Conservation (phyloP, 2,888 invertebrate genomes). For the Hartigia nigra region DNA sequence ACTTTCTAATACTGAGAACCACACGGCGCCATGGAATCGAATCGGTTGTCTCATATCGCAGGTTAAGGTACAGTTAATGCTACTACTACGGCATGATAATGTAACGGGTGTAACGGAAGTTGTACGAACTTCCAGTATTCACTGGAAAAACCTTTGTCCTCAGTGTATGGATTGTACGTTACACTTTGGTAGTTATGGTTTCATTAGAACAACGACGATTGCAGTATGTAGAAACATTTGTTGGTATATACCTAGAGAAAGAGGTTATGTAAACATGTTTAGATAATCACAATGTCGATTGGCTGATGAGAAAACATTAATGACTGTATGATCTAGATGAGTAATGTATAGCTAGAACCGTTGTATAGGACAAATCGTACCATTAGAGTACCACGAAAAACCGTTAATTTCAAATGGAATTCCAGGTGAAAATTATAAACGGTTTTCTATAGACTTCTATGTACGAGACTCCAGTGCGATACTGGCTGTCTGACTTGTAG, state of each 20-base stretch:
- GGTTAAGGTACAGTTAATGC: slow-evolving; percentile 4
- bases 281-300: background rate
- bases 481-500: background rate
- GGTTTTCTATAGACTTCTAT: background rate
- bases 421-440: background rate
- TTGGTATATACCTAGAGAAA: background rate
- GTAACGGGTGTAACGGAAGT: background rate
- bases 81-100: background rate
- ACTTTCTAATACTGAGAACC: background rate
- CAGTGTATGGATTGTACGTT: background rate
- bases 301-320: background rate
- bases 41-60: background rate
- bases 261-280: background rate
- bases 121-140: background rate
- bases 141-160: background rate
- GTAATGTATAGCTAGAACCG: background rate
- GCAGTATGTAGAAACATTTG: background rate
- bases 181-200: background rate
- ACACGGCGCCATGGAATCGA: background rate
- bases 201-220: background rate
- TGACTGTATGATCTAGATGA: background rate
- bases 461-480: background rate
- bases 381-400: background rate
- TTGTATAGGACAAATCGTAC: background rate
- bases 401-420: background rate